These are phyloP conservation scores for Saxidomus purpurata DNA, from an alignment of 1,140 invertebrate genomes.

Conservation along the genomic window DNA sequence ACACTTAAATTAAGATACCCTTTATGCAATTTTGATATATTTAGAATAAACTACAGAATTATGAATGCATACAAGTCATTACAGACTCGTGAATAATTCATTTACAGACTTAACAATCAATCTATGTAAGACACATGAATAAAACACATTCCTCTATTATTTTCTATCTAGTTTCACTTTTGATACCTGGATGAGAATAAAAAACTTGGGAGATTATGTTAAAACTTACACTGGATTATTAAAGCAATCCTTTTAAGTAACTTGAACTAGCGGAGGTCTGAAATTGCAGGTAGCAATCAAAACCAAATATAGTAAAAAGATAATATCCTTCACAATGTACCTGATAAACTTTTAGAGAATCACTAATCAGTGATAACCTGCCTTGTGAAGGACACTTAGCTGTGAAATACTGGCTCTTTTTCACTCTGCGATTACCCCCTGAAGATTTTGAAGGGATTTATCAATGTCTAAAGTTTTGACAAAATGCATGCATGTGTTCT, in stretches of 20 bases:
- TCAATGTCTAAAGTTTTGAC: neutral
- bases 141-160: too few relatives aligned
- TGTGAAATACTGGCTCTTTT: constrained; percentile 12
- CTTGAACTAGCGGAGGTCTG: neutral
- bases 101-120: too few relatives aligned
- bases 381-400: neutral
- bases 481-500: neutral
- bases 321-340: neutral
- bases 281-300: neutral
- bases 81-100: too few relatives aligned
- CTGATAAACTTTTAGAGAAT: neutral
- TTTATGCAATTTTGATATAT: too few relatives aligned
- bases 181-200: too few relatives aligned
- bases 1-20: too few relatives aligned
- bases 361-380: neutral
- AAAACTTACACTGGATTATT: too few relatives aligned
- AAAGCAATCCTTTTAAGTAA: neutral
- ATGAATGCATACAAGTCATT: too few relatives aligned
- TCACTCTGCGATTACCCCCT: neutral
- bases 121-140: too few relatives aligned
- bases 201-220: too few relatives aligned
- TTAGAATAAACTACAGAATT: too few relatives aligned
- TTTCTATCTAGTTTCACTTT: too few relatives aligned
- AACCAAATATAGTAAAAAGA: neutral
- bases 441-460: neutral